Percentiles rank a stretch among this genome's conserved stretches.
Conservation (phyloP, 2,797 vertebrate genomes). For the Acrocephalus scirpaceus region DNA sequence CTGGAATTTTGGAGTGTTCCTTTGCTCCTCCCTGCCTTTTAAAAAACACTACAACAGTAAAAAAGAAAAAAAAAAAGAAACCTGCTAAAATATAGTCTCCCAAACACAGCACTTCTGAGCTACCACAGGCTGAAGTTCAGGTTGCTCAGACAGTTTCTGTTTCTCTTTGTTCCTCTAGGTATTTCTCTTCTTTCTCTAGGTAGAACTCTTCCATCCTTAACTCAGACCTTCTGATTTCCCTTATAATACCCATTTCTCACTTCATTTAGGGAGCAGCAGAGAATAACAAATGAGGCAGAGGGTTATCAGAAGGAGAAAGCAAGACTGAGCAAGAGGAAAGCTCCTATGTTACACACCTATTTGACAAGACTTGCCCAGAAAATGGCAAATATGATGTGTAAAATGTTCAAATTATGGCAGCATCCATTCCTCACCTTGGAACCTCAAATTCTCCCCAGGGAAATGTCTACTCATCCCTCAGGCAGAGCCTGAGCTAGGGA, state of each 20-base stretch:
- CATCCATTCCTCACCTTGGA: not conserved
- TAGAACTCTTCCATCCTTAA: not conserved
- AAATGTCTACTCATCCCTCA: not conserved
- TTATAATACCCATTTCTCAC: not conserved
- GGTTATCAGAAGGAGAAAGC: not conserved
- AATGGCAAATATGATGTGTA: not conserved
- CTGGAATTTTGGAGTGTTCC: not conserved
- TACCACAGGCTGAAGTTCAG: not conserved
- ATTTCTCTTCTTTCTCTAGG: not conserved
- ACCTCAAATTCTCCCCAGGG: not conserved
- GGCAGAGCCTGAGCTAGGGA: not conserved
- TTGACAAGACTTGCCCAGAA: not conserved
- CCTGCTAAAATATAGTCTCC: not conserved
- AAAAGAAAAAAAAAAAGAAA: accelerated
- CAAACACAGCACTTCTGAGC: not conserved
- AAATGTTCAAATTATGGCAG: not conserved
- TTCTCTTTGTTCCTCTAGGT: not conserved
- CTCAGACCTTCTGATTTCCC: not conserved
- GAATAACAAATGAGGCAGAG: not conserved
- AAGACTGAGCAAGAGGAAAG: not conserved
- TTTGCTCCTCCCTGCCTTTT: not conserved
- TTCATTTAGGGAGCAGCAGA: not conserved
- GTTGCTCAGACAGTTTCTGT: not conserved
- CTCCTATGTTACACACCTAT: accelerated
- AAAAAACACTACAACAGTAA: not conserved